Evolutionary conservation across 2,113 vertebrate species (phyloP), one percentile per base, ranked within the genome.

Genomic region (Oncorhynchus nerka): DNA sequence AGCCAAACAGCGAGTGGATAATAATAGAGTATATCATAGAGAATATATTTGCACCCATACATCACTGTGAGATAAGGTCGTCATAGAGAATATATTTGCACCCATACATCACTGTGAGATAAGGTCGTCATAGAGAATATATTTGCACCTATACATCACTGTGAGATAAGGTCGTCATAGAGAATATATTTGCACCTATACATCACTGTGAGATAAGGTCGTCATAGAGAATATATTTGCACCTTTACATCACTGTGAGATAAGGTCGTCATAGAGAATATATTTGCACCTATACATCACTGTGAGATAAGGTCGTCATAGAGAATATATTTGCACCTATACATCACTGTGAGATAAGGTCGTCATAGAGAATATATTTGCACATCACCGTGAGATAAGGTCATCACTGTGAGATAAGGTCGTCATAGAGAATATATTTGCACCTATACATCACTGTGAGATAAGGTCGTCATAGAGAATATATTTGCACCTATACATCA

Each of bases 271-370:
- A 24, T 24, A 24, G 24, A 24, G 24, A 24, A 24, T 68, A 68
- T 19, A 68, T 68, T 68, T 20, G 30, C 71, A 72, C 81, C 75
- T 61, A 85, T 88, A 89, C 87, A 89, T 87, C 89, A 79, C 74
- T 74, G 9, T 20, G n/a, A n/a, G n/a, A n/a, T n/a, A n/a, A n/a
- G n/a, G n/a, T n/a, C n/a, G n/a, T 70, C 20, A 57, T 24, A 86
- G 80, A 76, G 64, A 30, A 68, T 68, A 68, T 32, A 68, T 39
- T 68, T n/a, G 30, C 71, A 72, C 80, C 75, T 61, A 85, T 88
- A 89, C 87, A 89, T 87, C 89, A 79, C 74, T 75, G 12, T 20
- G 65, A 32, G 26, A 26, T 26, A 30, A 68, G 89, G 89, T 91
- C 87, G 87, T 57, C 67, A 24, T 24, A 24, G 24, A 24, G 24